Base-by-base conservation (phyloP, 2,113 vertebrate species). In the Megalops atlanticus region DNA sequence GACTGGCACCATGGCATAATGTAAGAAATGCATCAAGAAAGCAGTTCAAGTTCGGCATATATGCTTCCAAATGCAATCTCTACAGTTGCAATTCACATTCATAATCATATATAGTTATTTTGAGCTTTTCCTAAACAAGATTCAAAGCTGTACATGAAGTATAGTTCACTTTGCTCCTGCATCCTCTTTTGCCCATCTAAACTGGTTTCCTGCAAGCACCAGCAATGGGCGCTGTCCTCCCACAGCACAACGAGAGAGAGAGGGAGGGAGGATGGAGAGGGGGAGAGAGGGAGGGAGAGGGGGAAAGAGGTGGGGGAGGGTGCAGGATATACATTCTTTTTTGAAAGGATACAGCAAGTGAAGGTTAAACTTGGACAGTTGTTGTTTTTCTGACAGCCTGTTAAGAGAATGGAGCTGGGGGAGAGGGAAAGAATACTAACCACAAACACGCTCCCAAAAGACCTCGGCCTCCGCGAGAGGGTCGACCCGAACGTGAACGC, bases 401-500 rank as follows among this genome's bases (percentile, higher is more conserved):
- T 71, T 75, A 80, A 88, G 73, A 58, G 35, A 78, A 85, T 39
- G 38, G 40, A 33, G 77, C 74, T 58, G 58, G 35, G 52, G 74
- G 77, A 49, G 33, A 14, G 74, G 83, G 78, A 15, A 41, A 31
- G 36, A 87, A 89, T 75, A 86, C 84, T 88, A 89, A 90, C 72
- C 52, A 82, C 81, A 86, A 80, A 79, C 82, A 79, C 1, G 8
- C 35, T 41, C 82, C 88, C 88, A 74, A 35, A 83, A 86, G 89
- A 76, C 76, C 54, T 39, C 18, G 49, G 70, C 76, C 41, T n/a
- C 68, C 64, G 38, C 75, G 39, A 52, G 77, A 71, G 70, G 74
- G 79, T 85, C 71, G 81, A 58, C 88, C 82, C 84, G 83, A 76
- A 86, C 81, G 76, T 85, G 84, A 84, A 74, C n/a, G 81, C 80